Evolutionary conservation across 2,888 invertebrate species (phyloP).

Genomic region (Drosophila maculinotata): DNA sequence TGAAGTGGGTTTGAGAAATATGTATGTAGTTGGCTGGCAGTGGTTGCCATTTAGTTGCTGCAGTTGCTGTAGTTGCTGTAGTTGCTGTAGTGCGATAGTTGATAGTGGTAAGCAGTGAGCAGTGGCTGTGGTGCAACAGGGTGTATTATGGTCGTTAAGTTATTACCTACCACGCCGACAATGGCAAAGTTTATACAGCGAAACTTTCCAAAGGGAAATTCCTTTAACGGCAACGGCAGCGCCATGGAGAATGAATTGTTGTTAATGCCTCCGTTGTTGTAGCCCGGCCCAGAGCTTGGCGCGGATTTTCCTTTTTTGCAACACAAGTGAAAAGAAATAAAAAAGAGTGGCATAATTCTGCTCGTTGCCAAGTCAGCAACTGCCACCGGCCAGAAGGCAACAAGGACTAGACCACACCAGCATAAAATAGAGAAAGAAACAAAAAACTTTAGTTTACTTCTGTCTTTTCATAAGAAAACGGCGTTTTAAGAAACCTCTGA

Average conservation of each 20-base stretch:
- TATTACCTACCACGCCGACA: constrained; percentile 71
- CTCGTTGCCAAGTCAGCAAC: constrained; percentile 51
- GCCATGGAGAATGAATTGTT: constrained; percentile 71
- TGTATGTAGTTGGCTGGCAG: constrained; percentile 42
- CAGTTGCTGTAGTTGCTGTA: too few relatives aligned
- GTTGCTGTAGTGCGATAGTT: constrained; percentile 40
- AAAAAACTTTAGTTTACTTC: constrained; percentile 47
- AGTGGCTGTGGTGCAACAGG: constrained; percentile 73
- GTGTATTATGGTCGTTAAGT: constrained; percentile 82
- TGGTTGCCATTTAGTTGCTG: constrained; percentile 42
- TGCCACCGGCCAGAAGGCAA: constrained; percentile 39
- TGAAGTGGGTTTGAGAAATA: constrained; percentile 7
- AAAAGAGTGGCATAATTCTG: constrained; percentile 62
- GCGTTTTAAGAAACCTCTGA: constrained; percentile 64
- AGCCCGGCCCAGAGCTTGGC: constrained; percentile 52
- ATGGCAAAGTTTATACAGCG: constrained; percentile 76
- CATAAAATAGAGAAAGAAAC: constrained; percentile 21
- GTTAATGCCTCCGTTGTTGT: constrained; percentile 60
- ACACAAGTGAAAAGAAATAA: constrained; percentile 16
- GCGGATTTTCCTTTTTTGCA: constrained; percentile 58
- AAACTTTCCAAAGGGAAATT: constrained; percentile 74
- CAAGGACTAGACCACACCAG: constrained; percentile 16
- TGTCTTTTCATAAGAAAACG: constrained; percentile 64
- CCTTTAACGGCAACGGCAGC: constrained; percentile 57
- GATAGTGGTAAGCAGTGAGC: constrained; percentile 42